These are phyloP conservation scores for Anastatus disparis DNA, from an alignment of 1,140 invertebrate species.

Conservation along the genomic window DNA sequence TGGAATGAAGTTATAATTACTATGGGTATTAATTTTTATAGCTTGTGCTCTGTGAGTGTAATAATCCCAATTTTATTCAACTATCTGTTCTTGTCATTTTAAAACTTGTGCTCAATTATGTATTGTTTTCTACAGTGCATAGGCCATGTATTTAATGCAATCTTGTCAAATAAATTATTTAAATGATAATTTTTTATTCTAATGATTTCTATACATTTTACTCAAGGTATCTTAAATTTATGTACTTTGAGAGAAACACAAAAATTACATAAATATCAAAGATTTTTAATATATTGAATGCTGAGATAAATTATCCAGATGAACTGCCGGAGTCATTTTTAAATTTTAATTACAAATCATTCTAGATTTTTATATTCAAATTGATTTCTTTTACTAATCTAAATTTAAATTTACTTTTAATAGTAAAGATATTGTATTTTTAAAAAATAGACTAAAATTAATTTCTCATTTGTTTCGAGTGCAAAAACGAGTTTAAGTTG, in stretches of 20 bases:
- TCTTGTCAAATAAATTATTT: constrained; percentile 51
- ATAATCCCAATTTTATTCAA: constrained; percentile 34
- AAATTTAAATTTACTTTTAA: too few relatives aligned
- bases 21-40: background rate
- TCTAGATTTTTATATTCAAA: background rate
- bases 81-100: constrained; percentile 25
- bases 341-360: too few relatives aligned
- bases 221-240: background rate
- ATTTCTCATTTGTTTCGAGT: too few relatives aligned
- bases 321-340: too few relatives aligned
- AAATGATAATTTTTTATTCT: constrained; percentile 25
- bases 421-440: too few relatives aligned
- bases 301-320: too few relatives aligned
- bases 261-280: background rate
- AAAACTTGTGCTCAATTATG: background rate
- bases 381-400: too few relatives aligned
- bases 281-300: background rate
- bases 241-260: background rate
- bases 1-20: background rate
- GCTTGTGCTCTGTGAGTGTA: constrained; percentile 18
- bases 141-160: constrained; percentile 50
- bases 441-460: too few relatives aligned
- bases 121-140: constrained; percentile 33
- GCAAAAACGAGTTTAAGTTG: too few relatives aligned
- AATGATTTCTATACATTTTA: too few relatives aligned